Percentiles rank a stretch among this genome's conserved stretches.
Evolutionary conservation across 1,140 invertebrate genomes (phyloP).

Genomic region (Nasonia vitripennis): DNA sequence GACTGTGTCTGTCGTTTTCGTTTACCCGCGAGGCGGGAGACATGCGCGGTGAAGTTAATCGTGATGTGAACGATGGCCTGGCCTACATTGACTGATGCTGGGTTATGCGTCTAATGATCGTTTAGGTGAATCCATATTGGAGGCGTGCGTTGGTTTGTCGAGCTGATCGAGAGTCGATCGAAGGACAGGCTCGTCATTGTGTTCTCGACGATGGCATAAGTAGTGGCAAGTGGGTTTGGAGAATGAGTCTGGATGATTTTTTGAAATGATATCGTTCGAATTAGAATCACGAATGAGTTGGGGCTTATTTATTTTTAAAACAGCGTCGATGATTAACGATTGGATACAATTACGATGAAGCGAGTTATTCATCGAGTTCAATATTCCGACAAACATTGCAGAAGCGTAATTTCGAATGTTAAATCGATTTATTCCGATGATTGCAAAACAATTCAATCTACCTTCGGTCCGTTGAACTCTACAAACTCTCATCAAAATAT

Average conservation of each 20-base stretch:
- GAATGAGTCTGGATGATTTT: neutral
- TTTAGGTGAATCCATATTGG: neutral
- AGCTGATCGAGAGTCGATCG: neutral
- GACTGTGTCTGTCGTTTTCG: constrained; percentile 24
- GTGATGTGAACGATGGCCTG: neutral
- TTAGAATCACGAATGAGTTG: neutral
- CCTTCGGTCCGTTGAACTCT: too few relatives aligned
- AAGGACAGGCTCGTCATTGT: constrained; percentile 9
- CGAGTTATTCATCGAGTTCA: too few relatives aligned
- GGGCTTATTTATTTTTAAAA: neutral
- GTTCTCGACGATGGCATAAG: neutral
- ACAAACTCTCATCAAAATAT: too few relatives aligned
- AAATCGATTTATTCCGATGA: too few relatives aligned
- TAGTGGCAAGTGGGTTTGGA: neutral
- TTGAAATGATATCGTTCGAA: neutral
- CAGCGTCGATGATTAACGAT: too few relatives aligned
- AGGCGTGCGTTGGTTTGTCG: neutral
- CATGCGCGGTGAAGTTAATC: neutral
- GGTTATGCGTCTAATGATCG: neutral
- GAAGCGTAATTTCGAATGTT: too few relatives aligned
- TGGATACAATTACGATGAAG: neutral
- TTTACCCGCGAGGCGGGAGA: neutral
- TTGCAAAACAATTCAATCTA: too few relatives aligned
- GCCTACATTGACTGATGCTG: neutral
- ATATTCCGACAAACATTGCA: too few relatives aligned